Base-by-base conservation (phyloP, 2,888 invertebrate species). In the Athalia rosae region DNA sequence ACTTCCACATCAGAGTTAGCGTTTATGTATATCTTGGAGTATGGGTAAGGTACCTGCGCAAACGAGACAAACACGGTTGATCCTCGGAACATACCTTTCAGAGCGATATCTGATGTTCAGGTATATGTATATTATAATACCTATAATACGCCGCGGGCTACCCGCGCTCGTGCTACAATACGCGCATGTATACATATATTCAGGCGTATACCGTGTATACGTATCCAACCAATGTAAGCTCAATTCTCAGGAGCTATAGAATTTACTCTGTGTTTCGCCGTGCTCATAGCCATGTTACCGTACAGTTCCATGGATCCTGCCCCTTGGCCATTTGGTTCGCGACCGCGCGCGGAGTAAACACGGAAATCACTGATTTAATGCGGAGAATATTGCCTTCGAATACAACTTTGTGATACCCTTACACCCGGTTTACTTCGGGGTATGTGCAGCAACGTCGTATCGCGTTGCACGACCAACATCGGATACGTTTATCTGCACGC, bases 281-380 rank as follows among this genome's bases (percentile, higher is more conserved):
- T 11, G 50, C 50, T 50, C 50, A 9, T 50, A 28, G 28, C 28
- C 28, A 28, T 28, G 2, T 0, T 53, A 53, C 7, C 9, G 53
- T 53, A 53, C 53, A n/a, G 11, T 9, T n/a, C 53, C 53, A 53
- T n/a, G 53, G n/a, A n/a, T 53, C 50, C 50, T 66, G 47, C 13
- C 47, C 47, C 7, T 64, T 48, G 47, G 47, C 15, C 15, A 28
- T 50, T 48, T 13, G 13, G 45, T n/a, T n/a, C 45, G 63, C 7
- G 63, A 41, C 7, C 13, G 13, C 43, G 41, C 15, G 15, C 9
- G 48, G 47, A 15, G 45, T 45, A 66, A 11, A 66, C 15, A 45
- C 66, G 48, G 48, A 66, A 66, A 66, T 48, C 8, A 48, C 28
- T 66, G 66, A 66, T 66, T 66, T 50, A 66, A 66, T 47, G 66